Base-by-base conservation (phyloP, 2,113 vertebrate species). In the Gymnarchus niloticus region DNA sequence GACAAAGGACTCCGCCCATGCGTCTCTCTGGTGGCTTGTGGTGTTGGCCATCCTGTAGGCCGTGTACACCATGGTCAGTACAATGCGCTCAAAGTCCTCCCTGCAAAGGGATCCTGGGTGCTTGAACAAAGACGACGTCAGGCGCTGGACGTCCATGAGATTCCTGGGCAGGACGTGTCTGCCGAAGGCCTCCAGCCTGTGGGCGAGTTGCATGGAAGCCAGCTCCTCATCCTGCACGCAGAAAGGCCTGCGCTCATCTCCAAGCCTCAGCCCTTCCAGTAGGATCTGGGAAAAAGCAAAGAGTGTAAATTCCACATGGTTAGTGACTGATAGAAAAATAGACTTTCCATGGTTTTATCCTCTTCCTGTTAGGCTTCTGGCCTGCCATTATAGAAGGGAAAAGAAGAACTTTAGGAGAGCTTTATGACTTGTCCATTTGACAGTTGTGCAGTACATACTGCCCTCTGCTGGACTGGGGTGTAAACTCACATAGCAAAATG, bases 221-320 rank as follows among this genome's bases (percentile, higher is more conserved):
- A 97, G 92, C 89, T 98, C 97, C 41, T 96, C 94, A 0, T 98
- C 97, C 46, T 90, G 94, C 88, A 98, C 93, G n/a, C 93, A 94
- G 88, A 97, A 90, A 2, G 25, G 91, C 73, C 91, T 89, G 84
- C 93, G 91, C 84, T 89, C 88, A 21, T 91, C 90, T 81, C 93
- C 89, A 86, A 97, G 95, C 48, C 93, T 88, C 17, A 96, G 85
- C 19, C 96, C 96, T 0, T 93, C 87, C 86, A 97, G 91, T 87
- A 98, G 93, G 89, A 97, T 96, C 96, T 98, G 88, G 52, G 76
- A 48, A 44, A 28, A 6, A 83, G 37, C 17, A 14, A 3, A 54
- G 46, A 77, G 61, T 41, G 49, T 0, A 23, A 37, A 0, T 33
- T 46, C 28, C 28, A 2, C n/a, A 52, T 52, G 49, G 80, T 3